A percentile compares a stretch with the other conserved stretches of the same genome.
These are phyloP conservation scores for Chloroceryle inda DNA, from an alignment of 2,797 vertebrate genomes.

Conservation along the genomic window DNA sequence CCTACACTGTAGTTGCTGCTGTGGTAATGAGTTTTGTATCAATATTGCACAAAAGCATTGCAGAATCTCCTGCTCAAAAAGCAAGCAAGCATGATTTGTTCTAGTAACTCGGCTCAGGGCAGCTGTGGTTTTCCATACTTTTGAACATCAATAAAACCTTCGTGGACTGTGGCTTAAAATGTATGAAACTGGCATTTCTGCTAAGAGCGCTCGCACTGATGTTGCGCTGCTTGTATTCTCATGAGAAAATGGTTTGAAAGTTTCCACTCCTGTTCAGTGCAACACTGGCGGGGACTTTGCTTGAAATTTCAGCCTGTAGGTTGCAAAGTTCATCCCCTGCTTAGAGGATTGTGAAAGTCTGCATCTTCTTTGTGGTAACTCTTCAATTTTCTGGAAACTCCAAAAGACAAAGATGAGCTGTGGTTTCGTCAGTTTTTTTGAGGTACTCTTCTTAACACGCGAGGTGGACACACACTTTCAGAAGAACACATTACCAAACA, in stretches of 20 bases:
- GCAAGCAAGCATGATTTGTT: background rate
- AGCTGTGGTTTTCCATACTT: slow-evolving; percentile 12
- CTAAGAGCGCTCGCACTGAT: background rate
- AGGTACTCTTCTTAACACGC: background rate
- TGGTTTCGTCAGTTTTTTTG: background rate
- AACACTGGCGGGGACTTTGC: background rate
- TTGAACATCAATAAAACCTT: background rate
- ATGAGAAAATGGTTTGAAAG: background rate
- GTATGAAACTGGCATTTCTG: background rate
- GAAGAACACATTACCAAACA: background rate
- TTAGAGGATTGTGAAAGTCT: slow-evolving; percentile 40
- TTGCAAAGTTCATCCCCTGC: background rate
- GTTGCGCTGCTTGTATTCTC: background rate
- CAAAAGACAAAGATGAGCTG: background rate
- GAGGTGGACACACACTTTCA: background rate
- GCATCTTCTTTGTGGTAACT: background rate
- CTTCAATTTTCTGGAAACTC: background rate
- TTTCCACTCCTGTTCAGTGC: background rate
- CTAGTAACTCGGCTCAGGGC: background rate
- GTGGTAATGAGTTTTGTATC: background rate
- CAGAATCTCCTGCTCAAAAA: background rate
- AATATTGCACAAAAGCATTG: background rate
- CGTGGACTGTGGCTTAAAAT: background rate
- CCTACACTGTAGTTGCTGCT: background rate
- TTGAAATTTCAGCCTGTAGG: slow-evolving; percentile 3